These are phyloP conservation scores for Neoitamus cyanurus DNA, from an alignment of 2,888 invertebrate genomes.

Conservation along the genomic window DNA sequence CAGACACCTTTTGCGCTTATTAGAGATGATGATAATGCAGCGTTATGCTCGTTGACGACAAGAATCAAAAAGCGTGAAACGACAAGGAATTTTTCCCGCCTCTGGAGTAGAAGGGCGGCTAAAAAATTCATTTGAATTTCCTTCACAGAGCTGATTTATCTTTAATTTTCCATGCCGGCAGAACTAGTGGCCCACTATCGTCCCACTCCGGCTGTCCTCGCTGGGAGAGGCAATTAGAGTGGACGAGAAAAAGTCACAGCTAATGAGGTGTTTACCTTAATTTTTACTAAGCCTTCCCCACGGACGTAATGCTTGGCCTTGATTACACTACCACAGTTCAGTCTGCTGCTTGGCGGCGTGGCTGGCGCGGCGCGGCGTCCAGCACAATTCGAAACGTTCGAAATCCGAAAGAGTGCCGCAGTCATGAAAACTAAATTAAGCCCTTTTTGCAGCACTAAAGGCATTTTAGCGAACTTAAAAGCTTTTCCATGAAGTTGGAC, in stretches of 20 bases:
- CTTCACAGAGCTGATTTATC: not conserved
- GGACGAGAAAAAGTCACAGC: not conserved
- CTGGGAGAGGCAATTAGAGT: not conserved
- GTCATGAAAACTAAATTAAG: conserved; percentile 12
- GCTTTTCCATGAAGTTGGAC: conserved; percentile 4
- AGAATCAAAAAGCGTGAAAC: not conserved
- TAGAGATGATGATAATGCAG: not conserved
- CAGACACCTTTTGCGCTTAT: not conserved
- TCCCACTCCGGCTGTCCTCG: not conserved
- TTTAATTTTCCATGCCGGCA: not conserved
- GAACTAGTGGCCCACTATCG: not conserved
- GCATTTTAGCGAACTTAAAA: conserved; percentile 22
- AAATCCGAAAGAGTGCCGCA: conserved; percentile 5
- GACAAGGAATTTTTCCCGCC: not conserved
- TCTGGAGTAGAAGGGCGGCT: not conserved
- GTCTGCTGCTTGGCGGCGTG: not conserved
- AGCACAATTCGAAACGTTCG: not conserved
- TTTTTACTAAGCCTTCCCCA: not conserved
- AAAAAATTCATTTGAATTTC: not conserved
- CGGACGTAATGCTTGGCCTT: not conserved
- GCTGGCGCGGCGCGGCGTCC: not conserved
- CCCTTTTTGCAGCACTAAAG: not conserved
- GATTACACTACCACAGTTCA: not conserved
- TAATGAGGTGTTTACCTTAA: conserved; percentile 18
- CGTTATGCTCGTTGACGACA: not conserved